Percentiles rank a stretch among this genome's conserved stretches.
These are phyloP conservation scores for Hesperia comma DNA, from an alignment of 2,888 invertebrate species.

Conservation along the genomic window DNA sequence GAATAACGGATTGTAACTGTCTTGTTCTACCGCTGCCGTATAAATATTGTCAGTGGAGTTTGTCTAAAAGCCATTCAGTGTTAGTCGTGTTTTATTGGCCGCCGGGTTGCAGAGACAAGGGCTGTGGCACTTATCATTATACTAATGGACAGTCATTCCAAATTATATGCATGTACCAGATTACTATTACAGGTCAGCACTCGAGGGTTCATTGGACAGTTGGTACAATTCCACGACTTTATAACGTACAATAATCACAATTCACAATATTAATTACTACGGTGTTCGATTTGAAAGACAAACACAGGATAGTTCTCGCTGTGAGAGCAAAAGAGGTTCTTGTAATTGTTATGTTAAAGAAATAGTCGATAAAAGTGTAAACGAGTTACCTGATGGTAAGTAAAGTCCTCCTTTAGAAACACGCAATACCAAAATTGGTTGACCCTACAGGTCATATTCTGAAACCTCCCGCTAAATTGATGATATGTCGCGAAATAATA, in stretches of 20 bases:
- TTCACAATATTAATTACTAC: too few relatives aligned
- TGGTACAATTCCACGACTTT: not conserved
- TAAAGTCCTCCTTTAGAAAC: too few relatives aligned
- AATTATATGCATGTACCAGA: constrained; percentile 16
- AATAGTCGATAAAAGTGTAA: too few relatives aligned
- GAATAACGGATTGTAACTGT: constrained; percentile 1
- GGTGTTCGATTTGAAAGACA: too few relatives aligned
- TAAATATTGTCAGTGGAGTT: constrained; percentile 31
- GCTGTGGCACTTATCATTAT: constrained; percentile 26
- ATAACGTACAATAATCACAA: not conserved
- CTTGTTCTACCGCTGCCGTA: constrained; percentile 7
- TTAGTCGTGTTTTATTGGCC: constrained; percentile 33
- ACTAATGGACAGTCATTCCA: constrained; percentile 30
- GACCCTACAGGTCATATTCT: too few relatives aligned
- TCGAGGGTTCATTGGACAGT: not conserved
- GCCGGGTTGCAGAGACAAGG: constrained; percentile 12
- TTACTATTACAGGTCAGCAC: not conserved
- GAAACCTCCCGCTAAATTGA: too few relatives aligned
- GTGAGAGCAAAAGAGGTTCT: too few relatives aligned
- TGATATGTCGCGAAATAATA: too few relatives aligned
- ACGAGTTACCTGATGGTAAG: too few relatives aligned
- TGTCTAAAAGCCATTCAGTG: constrained; percentile 41
- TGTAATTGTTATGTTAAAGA: too few relatives aligned
- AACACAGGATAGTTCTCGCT: too few relatives aligned
- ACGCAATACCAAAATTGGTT: too few relatives aligned